These are phyloP conservation scores for Phylloscopus trochilus DNA, from an alignment of 2,113 vertebrate genomes.

Conservation along the genomic window DNA sequence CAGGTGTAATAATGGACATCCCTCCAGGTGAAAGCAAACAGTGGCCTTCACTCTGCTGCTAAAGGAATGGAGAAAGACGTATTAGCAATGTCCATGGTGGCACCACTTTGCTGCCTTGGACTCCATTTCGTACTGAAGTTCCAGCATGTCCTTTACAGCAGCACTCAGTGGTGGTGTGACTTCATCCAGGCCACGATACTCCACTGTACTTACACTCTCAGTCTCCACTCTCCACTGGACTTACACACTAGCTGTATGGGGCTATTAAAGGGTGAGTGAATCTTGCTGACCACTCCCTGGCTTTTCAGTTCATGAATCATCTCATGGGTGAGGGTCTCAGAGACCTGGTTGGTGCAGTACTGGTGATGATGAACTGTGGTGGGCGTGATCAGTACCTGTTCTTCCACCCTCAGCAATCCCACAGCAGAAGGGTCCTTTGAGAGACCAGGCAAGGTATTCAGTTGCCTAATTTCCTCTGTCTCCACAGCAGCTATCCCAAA, in stretches of 20 bases:
- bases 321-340: background rate
- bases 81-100: background rate
- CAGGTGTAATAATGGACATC: background rate
- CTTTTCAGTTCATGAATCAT: background rate
- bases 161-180: too few relatives aligned
- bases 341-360: fast-evolving
- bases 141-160: background rate
- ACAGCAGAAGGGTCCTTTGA: background rate
- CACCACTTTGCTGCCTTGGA: background rate
- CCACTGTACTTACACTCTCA: too few relatives aligned
- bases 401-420: background rate
- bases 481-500: background rate
- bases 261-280: background rate
- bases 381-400: background rate
- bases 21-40: background rate
- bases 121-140: background rate
- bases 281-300: background rate
- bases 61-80: background rate
- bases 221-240: background rate
- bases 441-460: background rate
- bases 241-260: background rate
- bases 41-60: background rate
- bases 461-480: background rate
- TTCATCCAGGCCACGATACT: fast-evolving
- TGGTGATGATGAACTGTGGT: background rate